Base-by-base conservation (phyloP, 2,113 vertebrate species). In the Brachionichthys hirsutus region DNA sequence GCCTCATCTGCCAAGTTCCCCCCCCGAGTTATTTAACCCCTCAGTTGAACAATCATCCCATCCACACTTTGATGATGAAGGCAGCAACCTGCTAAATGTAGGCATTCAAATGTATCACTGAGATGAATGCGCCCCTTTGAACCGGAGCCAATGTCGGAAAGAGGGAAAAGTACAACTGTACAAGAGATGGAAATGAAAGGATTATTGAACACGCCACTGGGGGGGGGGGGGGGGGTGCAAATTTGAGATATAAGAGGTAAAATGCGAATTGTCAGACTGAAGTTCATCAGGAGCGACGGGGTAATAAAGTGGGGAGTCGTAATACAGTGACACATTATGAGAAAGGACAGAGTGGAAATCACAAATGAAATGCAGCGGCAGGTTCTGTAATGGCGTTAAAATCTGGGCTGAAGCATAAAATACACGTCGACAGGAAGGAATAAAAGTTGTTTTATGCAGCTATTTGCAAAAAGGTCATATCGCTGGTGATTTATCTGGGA, bases 61-160 rank as follows among this genome's bases (percentile, higher is more conserved):
- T 64, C 52, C 75, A 50, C 9, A 36, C 88, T 89, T 89, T 89
- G 84, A 88, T 89, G 89, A 91, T 89, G 78, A 87, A 85, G 77
- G 73, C 78, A 67, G 77, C 72, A 79, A 85, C 88, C 83, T 83
- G 76, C 75, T 82, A 86, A 84, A 72, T 84, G 78, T 73, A 63
- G 59, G 75, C 87, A 85, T 89, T 88, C 81, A 85, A 90, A 90
- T 87, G 86, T 84, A 90, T 83, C 73, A 74, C 85, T 82, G 70
- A 85, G 89, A 90, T 89, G 79, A 91, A 89, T 85, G 86, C 78
- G 78, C 84, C 62, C 77, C 85, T 85, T 88, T 90, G 87, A 92
- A 91, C 74, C 67, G 60, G 77, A 85, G 74, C 75, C 72, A 84
- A 78, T 83, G 66, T 80, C 60, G 60, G 70, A 64, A 63, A 61